phyloP scores from a whole-genome alignment of 2,113 vertebrate genomes.

The Malurus elegans region DNA sequence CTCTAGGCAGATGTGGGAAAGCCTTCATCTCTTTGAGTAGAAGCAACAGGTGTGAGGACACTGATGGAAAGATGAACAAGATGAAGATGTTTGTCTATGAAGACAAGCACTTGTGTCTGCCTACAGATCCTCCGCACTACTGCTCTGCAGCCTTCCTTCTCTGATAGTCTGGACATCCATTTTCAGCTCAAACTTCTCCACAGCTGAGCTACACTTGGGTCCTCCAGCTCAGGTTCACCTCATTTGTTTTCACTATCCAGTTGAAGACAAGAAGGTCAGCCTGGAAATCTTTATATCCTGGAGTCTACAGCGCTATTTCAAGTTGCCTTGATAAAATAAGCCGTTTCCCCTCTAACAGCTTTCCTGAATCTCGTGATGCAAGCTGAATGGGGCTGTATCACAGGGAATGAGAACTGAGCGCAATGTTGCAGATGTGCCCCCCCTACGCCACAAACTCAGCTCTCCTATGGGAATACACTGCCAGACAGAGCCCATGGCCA shows the following conservation, averaged over 20 bases:
- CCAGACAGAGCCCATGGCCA: fast-evolving
- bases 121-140: not conserved
- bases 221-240: not conserved
- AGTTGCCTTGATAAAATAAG: not conserved
- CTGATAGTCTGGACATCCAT: not conserved
- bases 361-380: not conserved
- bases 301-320: not conserved
- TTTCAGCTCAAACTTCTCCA: not conserved
- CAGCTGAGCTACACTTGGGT: not conserved
- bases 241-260: not conserved
- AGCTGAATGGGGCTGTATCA: not conserved
- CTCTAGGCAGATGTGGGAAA: not conserved
- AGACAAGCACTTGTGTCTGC: not conserved
- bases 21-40: not conserved
- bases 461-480: not conserved
- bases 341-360: not conserved
- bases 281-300: not conserved
- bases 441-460: fast-evolving
- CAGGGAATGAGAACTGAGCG: fast-evolving
- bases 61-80: not conserved
- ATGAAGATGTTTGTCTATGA: not conserved
- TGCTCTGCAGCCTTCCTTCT: not conserved
- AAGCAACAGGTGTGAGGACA: not conserved
- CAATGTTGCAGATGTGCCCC: not conserved
- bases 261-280: not conserved